These are phyloP conservation scores for Aplysia californica DNA, from an alignment of 1,140 invertebrate genomes.

Conservation along the genomic window DNA sequence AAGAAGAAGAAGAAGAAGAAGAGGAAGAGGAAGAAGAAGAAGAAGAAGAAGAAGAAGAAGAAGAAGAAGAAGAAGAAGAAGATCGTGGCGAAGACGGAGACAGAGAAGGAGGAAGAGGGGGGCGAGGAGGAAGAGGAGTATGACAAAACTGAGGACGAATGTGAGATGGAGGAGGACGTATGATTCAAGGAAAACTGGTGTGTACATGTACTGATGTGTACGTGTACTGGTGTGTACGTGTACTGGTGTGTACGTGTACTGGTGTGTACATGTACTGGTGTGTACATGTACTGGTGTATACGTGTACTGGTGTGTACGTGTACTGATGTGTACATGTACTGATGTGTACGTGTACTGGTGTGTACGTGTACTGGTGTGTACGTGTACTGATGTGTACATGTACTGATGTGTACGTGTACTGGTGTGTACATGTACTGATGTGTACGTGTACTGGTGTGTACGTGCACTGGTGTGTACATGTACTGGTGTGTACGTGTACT, in stretches of 20 bases:
- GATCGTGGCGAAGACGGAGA: background rate
- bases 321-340: background rate
- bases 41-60: background rate
- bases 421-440: too few relatives aligned
- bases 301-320: background rate
- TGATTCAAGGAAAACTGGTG: background rate
- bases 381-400: too few relatives aligned
- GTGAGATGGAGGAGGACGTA: background rate
- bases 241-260: background rate
- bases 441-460: too few relatives aligned
- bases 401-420: too few relatives aligned
- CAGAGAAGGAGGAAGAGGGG: conserved; percentile 87
- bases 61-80: background rate
- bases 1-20: conserved; percentile 1
- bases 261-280: background rate
- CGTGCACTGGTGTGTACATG: too few relatives aligned
- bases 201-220: background rate
- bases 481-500: too few relatives aligned
- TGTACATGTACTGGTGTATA: background rate
- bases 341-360: background rate
- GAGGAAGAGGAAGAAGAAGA: background rate
- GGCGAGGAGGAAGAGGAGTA: conserved; percentile 90
- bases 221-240: background rate
- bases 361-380: too few relatives aligned
- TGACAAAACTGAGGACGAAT: conserved; percentile 81